A percentile compares a stretch with the other conserved stretches of the same genome.
These are phyloP conservation scores for Ondatra zibethicus DNA, from an alignment of 2,113 vertebrate species.

Conservation along the genomic window DNA sequence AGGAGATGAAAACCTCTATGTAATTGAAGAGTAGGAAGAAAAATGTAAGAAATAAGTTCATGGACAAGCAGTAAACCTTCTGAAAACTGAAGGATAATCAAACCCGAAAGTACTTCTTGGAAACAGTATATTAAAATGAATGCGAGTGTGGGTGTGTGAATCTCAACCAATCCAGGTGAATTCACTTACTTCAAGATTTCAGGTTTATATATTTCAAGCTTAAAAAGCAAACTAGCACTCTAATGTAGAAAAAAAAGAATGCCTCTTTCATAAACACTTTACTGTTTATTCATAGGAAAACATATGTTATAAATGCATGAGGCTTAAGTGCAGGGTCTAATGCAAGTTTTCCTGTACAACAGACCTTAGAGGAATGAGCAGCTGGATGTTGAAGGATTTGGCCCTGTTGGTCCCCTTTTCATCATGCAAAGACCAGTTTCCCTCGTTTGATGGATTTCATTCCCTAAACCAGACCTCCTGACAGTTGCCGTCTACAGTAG, in stretches of 20 bases:
- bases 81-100: slow-evolving; percentile 52
- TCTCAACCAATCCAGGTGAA: neutral
- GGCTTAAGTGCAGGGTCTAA: neutral
- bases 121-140: slow-evolving; percentile 18
- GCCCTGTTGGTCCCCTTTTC: neutral
- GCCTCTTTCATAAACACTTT: neutral
- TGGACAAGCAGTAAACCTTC: slow-evolving; percentile 51
- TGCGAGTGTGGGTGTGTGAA: neutral
- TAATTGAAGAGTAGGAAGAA: slow-evolving; percentile 35
- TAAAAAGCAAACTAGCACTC: neutral
- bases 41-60: slow-evolving; percentile 61
- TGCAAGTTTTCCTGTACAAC: neutral
- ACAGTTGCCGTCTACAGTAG: neutral
- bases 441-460: neutral
- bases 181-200: slow-evolving; percentile 20
- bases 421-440: neutral
- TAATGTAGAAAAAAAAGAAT: neutral
- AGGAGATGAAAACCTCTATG: neutral
- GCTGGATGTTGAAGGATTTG: neutral
- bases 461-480: neutral
- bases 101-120: neutral
- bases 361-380: neutral
- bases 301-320: neutral
- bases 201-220: slow-evolving; percentile 3
- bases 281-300: neutral